Base-by-base conservation (phyloP, 92 coral and sea anemone species). In the Parazoanthus atlanticus region DNA sequence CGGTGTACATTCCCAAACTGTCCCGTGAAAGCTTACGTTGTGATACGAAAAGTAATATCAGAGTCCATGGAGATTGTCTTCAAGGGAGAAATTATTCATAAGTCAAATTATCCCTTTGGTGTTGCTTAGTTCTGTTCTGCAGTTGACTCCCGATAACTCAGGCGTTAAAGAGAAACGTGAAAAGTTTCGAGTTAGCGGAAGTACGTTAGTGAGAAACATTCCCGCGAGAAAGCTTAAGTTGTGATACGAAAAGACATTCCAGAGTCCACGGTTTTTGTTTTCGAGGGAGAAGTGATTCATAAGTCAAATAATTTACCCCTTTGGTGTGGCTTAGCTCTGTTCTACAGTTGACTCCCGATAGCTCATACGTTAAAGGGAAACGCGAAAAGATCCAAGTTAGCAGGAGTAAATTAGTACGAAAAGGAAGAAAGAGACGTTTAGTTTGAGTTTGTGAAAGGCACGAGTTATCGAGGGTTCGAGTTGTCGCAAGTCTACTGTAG, bases 31-130 rank as follows among this genome's bases (percentile, higher is more conserved):
- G 86, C 74, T 5, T n/a, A 11, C 30, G 76, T 82, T 66, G 34
- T 33, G 17, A 65, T 82, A 34, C 76, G 29, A 82, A 28, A 65
- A 2, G 76, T 65, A 15, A 9, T 33, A 10, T 41, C 52, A 7
- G 5, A 82, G 29, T 43, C 12, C 25, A 38, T 82, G 74, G 74
- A 64, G 49, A 82, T 82, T 66, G 36, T n/a, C 19, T 82, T 82
- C 58, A 65, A 82, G 10, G 86, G 86, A 29, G 74, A 82, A 82
- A 31, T 82, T 58, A 41, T 36, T 38, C 86, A 82, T 25, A 82
- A 66, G 76, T 82, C 86, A 36, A 69, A 82, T 38, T 23, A 34
- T 6, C 74, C 75, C 21, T 82, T 82, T 82, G 86, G 86, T 66
- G 38, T 61, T 61, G 69, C 69, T 0, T 61, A 61, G 69, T 1